Base-by-base conservation (phyloP, 2,797 vertebrate species). In the Mallotus villosus region DNA sequence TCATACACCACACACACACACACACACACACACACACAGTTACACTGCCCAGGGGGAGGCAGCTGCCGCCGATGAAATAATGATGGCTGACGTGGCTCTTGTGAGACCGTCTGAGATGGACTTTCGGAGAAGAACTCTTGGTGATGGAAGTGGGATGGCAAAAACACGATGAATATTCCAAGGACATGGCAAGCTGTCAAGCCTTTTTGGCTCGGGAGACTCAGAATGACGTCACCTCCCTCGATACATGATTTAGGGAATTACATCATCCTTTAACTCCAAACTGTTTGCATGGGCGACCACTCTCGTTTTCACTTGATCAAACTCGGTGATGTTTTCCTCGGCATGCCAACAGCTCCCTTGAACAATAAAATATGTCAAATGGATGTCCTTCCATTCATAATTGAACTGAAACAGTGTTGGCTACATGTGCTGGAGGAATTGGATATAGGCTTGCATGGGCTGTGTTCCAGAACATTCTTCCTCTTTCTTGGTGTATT, bases 381-480 rank as follows among this genome's bases (percentile, higher is more conserved):
- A 90, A 92, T 90, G 83, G 63, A 92, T 90, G 86, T 67, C 55
- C 63, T 59, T 81, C 73, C 83, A 87, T 92, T 78, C 62, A 91
- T 88, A 88, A 90, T 92, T 91, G 69, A 86, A 80, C 82, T 78
- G 79, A 68, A 80, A 62, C 68, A 82, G 80, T 76, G 78, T 34
- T 63, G 73, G 80, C 78, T 84, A 74, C 83, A 83, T 86, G 78
- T 77, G 70, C 68, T 46, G 25, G 46, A 68, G 79, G 49, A 70
- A 79, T 77, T 75, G 81, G 71, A 82, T 77, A 74, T 77, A 74
- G 55, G 72, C 79, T 79, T 76, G 57, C 76, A 85, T 68, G 88
- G 68, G 84, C 82, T 85, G 85, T 46, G 14, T 46, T 46, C 16
- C 51, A n/a, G 51, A 55, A n/a, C 51, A 55, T 55, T 55, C 16